Evolutionary conservation across 2,113 vertebrate genomes (phyloP).

Genomic region (Sardina pilchardus): DNA sequence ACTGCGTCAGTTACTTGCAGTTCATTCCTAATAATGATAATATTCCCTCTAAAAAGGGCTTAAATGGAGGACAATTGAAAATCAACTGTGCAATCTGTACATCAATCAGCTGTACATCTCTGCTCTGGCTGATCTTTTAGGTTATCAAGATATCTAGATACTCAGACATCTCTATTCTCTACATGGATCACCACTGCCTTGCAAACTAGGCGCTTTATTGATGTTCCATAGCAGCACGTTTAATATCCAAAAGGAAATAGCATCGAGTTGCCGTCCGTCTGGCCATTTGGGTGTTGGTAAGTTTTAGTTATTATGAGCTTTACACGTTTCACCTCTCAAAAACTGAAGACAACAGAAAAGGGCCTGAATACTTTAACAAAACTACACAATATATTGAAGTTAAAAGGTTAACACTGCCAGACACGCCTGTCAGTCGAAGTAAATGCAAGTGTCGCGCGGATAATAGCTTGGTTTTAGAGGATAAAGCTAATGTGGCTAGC

Average conservation of each 20-base stretch:
- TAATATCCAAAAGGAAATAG: not conserved
- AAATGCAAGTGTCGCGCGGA: not conserved
- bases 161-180: too few species aligned
- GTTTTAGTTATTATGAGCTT: not conserved
- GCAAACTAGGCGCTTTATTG: too few species aligned
- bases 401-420: not conserved
- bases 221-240: not conserved
- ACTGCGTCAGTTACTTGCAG: not conserved
- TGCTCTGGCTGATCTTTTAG: too few species aligned
- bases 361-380: not conserved
- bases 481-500: slow-evolving; percentile 18
- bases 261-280: not conserved
- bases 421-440: not conserved
- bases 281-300: not conserved
- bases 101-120: too few species aligned
- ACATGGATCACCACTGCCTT: too few species aligned
- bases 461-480: not conserved
- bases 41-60: not conserved
- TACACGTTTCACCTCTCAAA: not conserved
- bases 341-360: not conserved
- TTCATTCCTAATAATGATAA: not conserved
- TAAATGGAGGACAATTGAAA: not conserved
- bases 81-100: too few species aligned
- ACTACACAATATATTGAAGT: not conserved
- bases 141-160: too few species aligned